Conservation (phyloP, 2,113 vertebrate genomes). For the Okapia johnstoni region DNA sequence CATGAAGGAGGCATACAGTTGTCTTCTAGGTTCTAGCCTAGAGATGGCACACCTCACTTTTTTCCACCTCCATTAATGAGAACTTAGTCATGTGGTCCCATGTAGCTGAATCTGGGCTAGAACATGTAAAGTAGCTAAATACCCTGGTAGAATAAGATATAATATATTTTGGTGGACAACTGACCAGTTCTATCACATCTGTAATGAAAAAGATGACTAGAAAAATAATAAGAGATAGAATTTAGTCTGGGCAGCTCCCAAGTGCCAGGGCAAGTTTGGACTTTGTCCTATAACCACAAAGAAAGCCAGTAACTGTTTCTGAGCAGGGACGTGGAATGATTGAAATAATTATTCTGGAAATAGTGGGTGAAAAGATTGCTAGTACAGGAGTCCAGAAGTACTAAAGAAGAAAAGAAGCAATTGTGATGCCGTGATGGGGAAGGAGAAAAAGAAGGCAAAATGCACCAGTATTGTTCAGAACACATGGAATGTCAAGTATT, state of each 20-base stretch:
- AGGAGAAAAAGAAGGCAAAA: background rate
- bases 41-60: background rate
- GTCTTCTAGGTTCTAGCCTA: background rate
- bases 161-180: background rate
- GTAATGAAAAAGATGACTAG: conserved; percentile 4
- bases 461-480: background rate
- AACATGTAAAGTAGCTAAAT: background rate
- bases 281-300: background rate
- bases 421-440: background rate
- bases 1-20: background rate
- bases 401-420: background rate
- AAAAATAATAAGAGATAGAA: background rate
- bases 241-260: background rate
- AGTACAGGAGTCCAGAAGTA: background rate
- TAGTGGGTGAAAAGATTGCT: background rate
- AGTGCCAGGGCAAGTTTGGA: background rate
- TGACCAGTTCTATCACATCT: background rate
- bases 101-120: background rate
- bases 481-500: background rate
- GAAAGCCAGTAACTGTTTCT: background rate
- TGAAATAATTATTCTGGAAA: background rate
- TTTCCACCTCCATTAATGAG: background rate
- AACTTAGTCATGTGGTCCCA: background rate
- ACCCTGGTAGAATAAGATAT: background rate
- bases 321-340: background rate